Percentiles rank a stretch among this genome's conserved stretches.
Evolutionary conservation across 2,888 invertebrate species (phyloP).

Genomic region (Heliconius ismenius): DNA sequence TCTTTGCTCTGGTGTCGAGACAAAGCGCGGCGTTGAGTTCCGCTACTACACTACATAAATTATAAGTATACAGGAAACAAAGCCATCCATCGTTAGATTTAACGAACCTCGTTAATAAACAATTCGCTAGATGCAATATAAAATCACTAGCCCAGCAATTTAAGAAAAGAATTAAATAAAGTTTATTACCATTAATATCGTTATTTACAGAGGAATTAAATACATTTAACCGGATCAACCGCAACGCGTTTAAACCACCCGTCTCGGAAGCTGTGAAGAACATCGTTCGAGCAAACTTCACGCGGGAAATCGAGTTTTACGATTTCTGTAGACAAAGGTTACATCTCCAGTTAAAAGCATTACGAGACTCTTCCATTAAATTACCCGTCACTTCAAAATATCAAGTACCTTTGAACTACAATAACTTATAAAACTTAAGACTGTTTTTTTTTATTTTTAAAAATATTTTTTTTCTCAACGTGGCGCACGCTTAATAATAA

Average conservation of each 20-base stretch:
- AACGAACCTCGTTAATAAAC: neutral
- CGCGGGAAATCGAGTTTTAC: slow-evolving; percentile 94
- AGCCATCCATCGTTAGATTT: neutral
- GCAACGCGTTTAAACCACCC: slow-evolving; percentile 92
- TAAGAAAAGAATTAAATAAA: neutral
- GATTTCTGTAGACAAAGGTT: slow-evolving; percentile 93
- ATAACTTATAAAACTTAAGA: slow-evolving; percentile 26
- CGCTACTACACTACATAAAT: neutral
- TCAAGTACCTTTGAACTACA: slow-evolving; percentile 25
- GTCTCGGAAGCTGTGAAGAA: slow-evolving; percentile 93
- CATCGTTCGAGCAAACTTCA: slow-evolving; percentile 92
- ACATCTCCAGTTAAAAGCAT: slow-evolving; percentile 89
- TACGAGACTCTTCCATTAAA: slow-evolving; percentile 79
- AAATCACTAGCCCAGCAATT: no score
- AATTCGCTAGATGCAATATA: neutral
- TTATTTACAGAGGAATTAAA: slow-evolving; percentile 86
- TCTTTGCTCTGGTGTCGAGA: no score
- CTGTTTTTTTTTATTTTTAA: slow-evolving; percentile 8
- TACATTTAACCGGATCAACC: slow-evolving; percentile 89
- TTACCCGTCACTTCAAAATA: slow-evolving; percentile 55
- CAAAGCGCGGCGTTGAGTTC: no score
- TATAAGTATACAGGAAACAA: neutral
- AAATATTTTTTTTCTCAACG: neutral
- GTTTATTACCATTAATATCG: neutral
- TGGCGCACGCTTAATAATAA: neutral